A percentile compares a stretch with the other conserved stretches of the same genome.
These are phyloP conservation scores for Zaprionus vittiger DNA, from an alignment of 1,140 invertebrate genomes.

Conservation along the genomic window DNA sequence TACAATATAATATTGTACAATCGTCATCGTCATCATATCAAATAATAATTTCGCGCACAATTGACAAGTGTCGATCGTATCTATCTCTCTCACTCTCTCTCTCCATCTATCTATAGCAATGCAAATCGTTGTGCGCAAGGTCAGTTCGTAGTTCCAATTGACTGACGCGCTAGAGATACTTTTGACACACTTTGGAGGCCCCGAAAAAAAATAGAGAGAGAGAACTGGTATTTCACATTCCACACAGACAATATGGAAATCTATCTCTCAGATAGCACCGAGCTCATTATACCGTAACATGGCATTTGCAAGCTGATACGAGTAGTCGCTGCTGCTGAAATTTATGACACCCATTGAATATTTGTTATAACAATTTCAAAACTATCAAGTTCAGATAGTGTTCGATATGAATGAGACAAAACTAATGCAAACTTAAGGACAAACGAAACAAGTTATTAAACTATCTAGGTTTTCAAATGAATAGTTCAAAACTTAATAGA, in stretches of 20 bases:
- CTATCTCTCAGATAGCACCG: conserved; percentile 10
- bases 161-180: conserved; percentile 46
- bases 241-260: conserved; percentile 23
- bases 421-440: neutral
- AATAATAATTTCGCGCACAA: conserved; percentile 15
- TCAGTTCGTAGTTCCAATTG: conserved; percentile 53
- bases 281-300: conserved; percentile 24
- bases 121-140: conserved; percentile 63
- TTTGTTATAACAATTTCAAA: conserved; percentile 1
- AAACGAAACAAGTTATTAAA: neutral
- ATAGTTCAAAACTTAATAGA: neutral
- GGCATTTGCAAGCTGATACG: conserved; percentile 4
- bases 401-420: neutral
- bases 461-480: neutral
- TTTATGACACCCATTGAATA: conserved; percentile 8
- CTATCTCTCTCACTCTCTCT: conserved; percentile 11
- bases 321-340: neutral
- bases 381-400: neutral
- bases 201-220: neutral
- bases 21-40: neutral
- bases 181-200: conserved; percentile 45
- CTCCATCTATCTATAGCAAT: conserved; percentile 33
- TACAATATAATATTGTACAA: conserved; percentile 12
- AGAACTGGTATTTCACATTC: conserved; percentile 28
- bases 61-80: conserved; percentile 32